Conservation (phyloP, 1,140 invertebrate species). For the Pogonognathellus flavescens region DNA sequence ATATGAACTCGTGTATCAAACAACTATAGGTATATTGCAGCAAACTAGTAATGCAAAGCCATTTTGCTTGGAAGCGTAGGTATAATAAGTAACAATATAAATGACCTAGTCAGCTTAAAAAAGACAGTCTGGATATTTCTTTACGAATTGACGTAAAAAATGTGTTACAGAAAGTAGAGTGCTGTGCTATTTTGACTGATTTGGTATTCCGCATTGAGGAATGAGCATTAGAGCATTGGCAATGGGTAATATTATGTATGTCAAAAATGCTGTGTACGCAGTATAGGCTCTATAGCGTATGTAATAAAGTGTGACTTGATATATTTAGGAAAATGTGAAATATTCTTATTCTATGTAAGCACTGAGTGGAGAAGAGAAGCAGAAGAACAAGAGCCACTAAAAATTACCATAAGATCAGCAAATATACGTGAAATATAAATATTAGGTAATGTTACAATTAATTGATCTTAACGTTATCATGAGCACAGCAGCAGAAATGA, state of each 20-base stretch:
- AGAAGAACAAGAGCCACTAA: slow-evolving; percentile 37
- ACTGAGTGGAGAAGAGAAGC: slow-evolving; percentile 36
- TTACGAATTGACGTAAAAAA: no score
- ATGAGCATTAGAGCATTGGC: neutral
- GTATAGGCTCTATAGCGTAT: neutral
- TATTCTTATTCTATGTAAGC: slow-evolving; percentile 37
- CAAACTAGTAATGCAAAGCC: neutral
- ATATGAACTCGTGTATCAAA: no score
- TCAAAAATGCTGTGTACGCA: slow-evolving; percentile 7
- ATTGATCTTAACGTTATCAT: neutral
- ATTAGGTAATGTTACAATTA: neutral
- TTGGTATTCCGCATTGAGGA: slow-evolving; percentile 19
- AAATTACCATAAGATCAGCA: slow-evolving; percentile 37
- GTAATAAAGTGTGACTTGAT: slow-evolving; percentile 3
- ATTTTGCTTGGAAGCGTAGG: slow-evolving; percentile 9
- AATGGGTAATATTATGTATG: neutral
- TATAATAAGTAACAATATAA: neutral
- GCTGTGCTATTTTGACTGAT: slow-evolving; percentile 22
- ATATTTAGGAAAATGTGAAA: slow-evolving; percentile 21
- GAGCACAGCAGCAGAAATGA: slow-evolving; percentile 52
- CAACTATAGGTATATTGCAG: no score
- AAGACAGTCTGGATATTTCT: no score
- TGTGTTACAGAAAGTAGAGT: neutral
- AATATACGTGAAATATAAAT: slow-evolving; percentile 12
- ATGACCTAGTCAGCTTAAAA: neutral